phyloP scores from a whole-genome alignment of 2,113 vertebrate genomes.

The Narcine bancroftii region DNA sequence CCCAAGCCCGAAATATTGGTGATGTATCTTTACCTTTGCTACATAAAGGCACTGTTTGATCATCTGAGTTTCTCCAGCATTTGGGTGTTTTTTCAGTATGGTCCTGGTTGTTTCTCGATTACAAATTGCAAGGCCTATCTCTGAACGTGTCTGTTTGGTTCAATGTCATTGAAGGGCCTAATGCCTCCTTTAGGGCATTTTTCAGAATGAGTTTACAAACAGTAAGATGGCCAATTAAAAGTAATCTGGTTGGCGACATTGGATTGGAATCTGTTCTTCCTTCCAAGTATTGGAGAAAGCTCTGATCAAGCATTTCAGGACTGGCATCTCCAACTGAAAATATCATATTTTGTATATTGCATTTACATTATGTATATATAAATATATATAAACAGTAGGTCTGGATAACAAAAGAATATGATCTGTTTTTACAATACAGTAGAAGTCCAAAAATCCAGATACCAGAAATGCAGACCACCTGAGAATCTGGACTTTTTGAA shows the following conservation, averaged over 20 bases:
- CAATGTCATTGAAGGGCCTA: neutral
- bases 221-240: neutral
- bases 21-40: no score
- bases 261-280: neutral
- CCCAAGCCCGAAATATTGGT: no score
- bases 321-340: neutral
- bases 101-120: no score
- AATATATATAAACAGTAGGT: neutral
- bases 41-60: no score
- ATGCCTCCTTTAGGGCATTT: neutral
- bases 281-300: neutral
- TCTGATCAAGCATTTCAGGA: neutral
- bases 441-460: no score
- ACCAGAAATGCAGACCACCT: no score
- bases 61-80: no score
- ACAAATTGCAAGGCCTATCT: no score
- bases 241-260: neutral
- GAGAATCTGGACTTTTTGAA: no score
- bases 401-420: neutral
- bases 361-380: neutral
- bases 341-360: neutral
- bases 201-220: neutral
- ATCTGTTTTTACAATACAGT: constrained; percentile 12
- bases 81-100: no score
- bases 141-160: neutral